Base-by-base conservation (phyloP, 2,113 vertebrate species). In the Callocephalon fimbriatum region DNA sequence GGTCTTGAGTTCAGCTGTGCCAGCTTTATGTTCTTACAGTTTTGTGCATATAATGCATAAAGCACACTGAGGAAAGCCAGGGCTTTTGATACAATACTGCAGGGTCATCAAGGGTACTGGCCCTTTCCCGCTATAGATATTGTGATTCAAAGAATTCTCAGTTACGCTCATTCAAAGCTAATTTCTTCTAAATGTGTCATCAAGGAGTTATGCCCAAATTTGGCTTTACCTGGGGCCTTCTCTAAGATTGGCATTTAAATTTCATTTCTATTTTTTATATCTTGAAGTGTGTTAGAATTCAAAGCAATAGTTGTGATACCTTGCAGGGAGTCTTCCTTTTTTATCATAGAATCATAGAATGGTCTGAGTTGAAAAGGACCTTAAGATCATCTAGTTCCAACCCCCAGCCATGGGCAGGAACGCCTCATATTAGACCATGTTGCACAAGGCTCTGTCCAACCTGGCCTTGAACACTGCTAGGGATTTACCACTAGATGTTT, bases 151-250 rank as follows among this genome's bases (percentile, higher is more conserved):
- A 65, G 10, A 75, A 56, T 75, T 92, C 38, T n/a, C 2, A 68
- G 4, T 37, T 51, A 18, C 25, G 54, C 11, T 68, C 3, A 72
- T 53, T 65, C 31, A 25, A 65, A 71, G 20, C 10, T 48, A 12
- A 58, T 71, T 73, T 92, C 11, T 83, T 78, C 23, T 74, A 65
- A 59, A 74, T 62, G 4, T 44, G 5, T 76, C 61, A 27, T 81
- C 26, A 88, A 77, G n/a, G 26, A 76, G 40, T 71, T 62, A 19
- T 35, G 56, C 31, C 23, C 23, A 63, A 58, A 78, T 56, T 71
- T 42, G 51, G 8, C 14, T 75, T 25, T 38, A 17, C 1, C 0
- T 5, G 17, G 32, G 11, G 32, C 13, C 1, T 1, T 19, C 10
- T 42, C 29, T 63, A 78, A 91, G 10, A 14, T 5, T 0, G 17